A percentile compares a stretch with the other conserved stretches of the same genome.
These are phyloP conservation scores for Eustalomyia histrio DNA, from an alignment of 2,888 invertebrate species.

Conservation along the genomic window DNA sequence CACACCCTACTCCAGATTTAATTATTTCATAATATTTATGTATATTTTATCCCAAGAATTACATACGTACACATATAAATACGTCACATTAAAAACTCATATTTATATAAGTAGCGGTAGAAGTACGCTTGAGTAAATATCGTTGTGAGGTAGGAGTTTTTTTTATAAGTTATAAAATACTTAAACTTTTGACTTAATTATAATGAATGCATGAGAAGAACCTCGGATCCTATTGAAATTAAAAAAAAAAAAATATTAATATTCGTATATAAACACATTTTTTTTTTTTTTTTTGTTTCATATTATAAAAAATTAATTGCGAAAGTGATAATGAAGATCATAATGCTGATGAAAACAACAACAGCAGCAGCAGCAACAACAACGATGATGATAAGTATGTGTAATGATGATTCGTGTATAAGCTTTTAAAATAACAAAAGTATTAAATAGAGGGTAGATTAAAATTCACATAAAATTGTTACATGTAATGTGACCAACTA, in stretches of 20 bases:
- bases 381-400: conserved; percentile 13
- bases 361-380: background rate
- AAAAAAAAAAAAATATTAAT: conserved; percentile 12
- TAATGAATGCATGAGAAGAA: conserved; percentile 55
- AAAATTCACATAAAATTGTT: background rate
- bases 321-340: conserved; percentile 47
- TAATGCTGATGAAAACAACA: conserved; percentile 29
- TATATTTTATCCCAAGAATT: conserved; percentile 16
- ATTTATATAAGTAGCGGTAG: background rate
- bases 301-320: conserved; percentile 48
- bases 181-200: conserved; percentile 62
- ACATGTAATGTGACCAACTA: background rate
- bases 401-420: conserved; percentile 36
- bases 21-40: conserved; percentile 51
- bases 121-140: background rate
- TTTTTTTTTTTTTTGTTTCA: conserved; percentile 18
- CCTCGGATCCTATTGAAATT: conserved; percentile 3
- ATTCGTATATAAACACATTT: conserved; percentile 16
- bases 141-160: background rate
- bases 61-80: conserved; percentile 18
- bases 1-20: no score
- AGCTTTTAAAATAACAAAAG: conserved; percentile 23
- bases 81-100: conserved; percentile 20
- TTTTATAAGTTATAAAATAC: conserved; percentile 17
- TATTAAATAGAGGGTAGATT: background rate